Conservation (phyloP, 2,797 vertebrate genomes). For the Halcyon badia region DNA sequence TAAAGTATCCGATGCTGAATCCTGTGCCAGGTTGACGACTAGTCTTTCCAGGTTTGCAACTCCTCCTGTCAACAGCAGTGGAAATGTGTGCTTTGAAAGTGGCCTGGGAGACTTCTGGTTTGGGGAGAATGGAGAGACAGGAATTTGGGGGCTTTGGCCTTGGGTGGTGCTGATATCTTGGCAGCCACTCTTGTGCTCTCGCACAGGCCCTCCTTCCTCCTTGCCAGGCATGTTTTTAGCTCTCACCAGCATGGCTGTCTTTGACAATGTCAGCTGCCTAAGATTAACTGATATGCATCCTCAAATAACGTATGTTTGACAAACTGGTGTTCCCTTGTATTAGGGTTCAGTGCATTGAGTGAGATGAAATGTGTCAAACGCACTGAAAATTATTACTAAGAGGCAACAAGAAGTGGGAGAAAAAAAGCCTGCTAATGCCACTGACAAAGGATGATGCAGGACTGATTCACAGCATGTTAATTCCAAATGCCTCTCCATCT, state of each 20-base stretch:
- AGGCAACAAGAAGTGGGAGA: conserved; percentile 31
- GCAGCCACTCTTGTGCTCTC: not conserved
- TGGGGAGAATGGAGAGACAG: not conserved
- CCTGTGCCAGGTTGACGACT: fast-evolving
- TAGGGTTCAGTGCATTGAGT: conserved; percentile 75
- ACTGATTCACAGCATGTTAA: conserved; percentile 71
- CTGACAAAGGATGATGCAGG: conserved; percentile 71
- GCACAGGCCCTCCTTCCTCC: not conserved
- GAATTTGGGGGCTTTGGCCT: not conserved
- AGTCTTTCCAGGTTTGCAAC: not conserved
- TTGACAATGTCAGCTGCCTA: conserved; percentile 47
- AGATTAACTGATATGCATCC: conserved; percentile 75
- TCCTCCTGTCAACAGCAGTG: not conserved
- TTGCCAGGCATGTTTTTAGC: not conserved
- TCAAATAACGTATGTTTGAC: conserved; percentile 65
- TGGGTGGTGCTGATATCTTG: not conserved
- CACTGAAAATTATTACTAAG: conserved; percentile 77
- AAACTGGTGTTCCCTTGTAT: conserved; percentile 71
- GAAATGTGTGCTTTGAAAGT: not conserved
- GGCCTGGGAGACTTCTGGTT: not conserved
- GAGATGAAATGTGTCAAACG: conserved; percentile 79
- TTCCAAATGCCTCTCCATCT: conserved; percentile 71
- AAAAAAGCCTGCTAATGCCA: conserved; percentile 52
- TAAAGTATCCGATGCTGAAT: not conserved
- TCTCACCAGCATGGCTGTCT: not conserved